These are phyloP conservation scores for Microctenopoma steveboyesi DNA, from an alignment of 2,797 vertebrate species.

Conservation along the genomic window DNA sequence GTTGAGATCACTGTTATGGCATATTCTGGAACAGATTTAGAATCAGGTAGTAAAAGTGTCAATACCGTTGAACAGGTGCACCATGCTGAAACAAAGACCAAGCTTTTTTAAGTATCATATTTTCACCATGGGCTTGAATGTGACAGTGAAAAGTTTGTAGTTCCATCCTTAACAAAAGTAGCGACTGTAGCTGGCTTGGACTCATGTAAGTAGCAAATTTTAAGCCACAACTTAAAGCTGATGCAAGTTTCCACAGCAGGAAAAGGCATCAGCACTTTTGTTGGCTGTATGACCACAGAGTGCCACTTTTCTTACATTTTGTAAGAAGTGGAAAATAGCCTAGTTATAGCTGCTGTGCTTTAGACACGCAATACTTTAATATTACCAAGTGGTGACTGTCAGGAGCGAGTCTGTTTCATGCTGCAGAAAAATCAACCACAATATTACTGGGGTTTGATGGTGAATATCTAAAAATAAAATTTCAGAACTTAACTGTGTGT, in stretches of 20 bases:
- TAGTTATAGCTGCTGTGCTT: constrained; percentile 6
- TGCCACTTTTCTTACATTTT: constrained; percentile 10
- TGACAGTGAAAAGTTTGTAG: constrained; percentile 12
- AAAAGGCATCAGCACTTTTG: constrained; percentile 39
- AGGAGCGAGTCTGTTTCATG: constrained; percentile 11
- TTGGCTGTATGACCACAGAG: constrained; percentile 32
- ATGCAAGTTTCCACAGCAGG: constrained; percentile 15
- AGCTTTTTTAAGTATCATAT: not conserved
- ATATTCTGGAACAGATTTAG: not conserved
- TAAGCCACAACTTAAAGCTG: constrained; percentile 29
- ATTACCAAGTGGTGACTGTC: constrained; percentile 8
- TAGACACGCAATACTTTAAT: constrained; percentile 26
- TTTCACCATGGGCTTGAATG: not conserved
- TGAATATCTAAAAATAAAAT: constrained; percentile 20
- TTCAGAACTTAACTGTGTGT: not conserved
- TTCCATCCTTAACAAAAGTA: constrained; percentile 4
- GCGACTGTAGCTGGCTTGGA: constrained; percentile 28
- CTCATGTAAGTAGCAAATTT: constrained; percentile 19
- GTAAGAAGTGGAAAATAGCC: constrained; percentile 9
- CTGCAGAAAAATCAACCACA: constrained; percentile 33
- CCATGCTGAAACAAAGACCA: constrained; percentile 9
- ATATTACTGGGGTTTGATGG: constrained; percentile 6
- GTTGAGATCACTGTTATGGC: not conserved
- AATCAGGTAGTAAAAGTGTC: constrained; percentile 2
- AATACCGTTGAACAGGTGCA: constrained; percentile 20